Conservation (phyloP, 1,140 invertebrate species). For the Aleiodes sp. region DNA sequence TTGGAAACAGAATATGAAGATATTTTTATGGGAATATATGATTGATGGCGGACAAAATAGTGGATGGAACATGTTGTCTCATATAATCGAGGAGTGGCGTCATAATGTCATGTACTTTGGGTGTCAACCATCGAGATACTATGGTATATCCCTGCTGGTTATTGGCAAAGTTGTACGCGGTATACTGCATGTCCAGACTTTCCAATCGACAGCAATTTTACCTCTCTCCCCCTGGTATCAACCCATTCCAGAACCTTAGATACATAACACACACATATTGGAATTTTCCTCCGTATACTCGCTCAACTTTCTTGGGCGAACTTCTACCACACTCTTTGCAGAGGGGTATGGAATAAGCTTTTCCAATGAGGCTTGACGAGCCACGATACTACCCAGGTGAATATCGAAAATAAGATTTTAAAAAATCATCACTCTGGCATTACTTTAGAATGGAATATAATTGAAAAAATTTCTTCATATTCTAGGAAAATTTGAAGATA, state of each 20-base stretch:
- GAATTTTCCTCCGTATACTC: conserved; percentile 37
- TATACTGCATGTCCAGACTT: too few relatives aligned
- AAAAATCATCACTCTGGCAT: too few relatives aligned
- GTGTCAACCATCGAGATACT: neutral
- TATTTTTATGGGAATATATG: too few relatives aligned
- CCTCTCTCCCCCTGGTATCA: neutral
- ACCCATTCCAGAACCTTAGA: conserved; percentile 29
- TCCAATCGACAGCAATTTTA: too few relatives aligned
- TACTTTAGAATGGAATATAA: too few relatives aligned
- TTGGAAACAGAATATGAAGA: too few relatives aligned
- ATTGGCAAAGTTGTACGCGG: conserved; percentile 63
- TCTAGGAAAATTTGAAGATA: too few relatives aligned
- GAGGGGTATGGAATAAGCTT: neutral
- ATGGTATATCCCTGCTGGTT: conserved; percentile 48
- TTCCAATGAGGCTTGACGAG: too few relatives aligned
- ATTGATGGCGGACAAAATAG: too few relatives aligned
- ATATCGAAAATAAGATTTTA: too few relatives aligned
- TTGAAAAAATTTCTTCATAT: too few relatives aligned
- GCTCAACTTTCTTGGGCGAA: conserved; percentile 41
- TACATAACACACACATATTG: conserved; percentile 42
- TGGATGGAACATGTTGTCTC: neutral
- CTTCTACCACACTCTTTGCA: conserved; percentile 1
- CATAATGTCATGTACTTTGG: neutral
- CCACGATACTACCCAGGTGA: too few relatives aligned
- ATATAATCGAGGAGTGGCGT: conserved; percentile 8